A percentile compares a stretch with the other conserved stretches of the same genome.
phyloP scores from a whole-genome alignment of 1,140 invertebrate genomes.

The Diorhabda carinulata region DNA sequence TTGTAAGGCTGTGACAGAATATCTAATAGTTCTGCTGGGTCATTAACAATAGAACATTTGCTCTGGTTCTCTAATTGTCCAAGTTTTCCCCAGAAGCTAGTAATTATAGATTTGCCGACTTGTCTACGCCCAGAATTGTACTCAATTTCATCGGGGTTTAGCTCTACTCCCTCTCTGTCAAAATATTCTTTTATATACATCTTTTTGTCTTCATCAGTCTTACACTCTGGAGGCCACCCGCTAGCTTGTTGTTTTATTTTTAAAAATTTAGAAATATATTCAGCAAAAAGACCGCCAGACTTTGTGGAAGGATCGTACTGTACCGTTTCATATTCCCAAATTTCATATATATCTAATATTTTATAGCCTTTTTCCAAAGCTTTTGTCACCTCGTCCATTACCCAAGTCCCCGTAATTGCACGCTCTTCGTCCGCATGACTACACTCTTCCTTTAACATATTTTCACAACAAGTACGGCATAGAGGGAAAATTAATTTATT shows the following conservation, averaged over 20 bases:
- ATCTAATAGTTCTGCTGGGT: no score
- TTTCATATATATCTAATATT: conserved; percentile 23
- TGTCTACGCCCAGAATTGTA: conserved; percentile 16
- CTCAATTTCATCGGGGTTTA: conserved; percentile 32
- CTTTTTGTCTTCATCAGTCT: conserved; percentile 29
- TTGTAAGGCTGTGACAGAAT: no score
- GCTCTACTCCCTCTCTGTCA: conserved; percentile 41
- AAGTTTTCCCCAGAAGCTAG: conserved; percentile 28
- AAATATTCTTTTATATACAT: conserved; percentile 32
- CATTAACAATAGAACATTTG: no score
- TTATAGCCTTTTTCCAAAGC: conserved; percentile 33
- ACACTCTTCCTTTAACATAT: conserved; percentile 19
- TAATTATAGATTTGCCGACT: conserved; percentile 21
- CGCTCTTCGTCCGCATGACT: conserved; percentile 39
- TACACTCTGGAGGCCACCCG: conserved; percentile 39
- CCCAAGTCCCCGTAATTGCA: conserved; percentile 44
- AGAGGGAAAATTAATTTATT: conserved; percentile 42
- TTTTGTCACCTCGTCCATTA: conserved; percentile 42
- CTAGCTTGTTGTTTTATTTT: conserved; percentile 45
- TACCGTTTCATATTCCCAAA: conserved; percentile 22
- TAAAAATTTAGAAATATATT: conserved; percentile 42
- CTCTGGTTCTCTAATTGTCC: conserved; percentile 22
- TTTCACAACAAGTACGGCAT: conserved; percentile 35
- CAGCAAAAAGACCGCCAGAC: conserved; percentile 34
- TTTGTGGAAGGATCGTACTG: conserved; percentile 14